Base-by-base conservation (phyloP, 2,888 invertebrate species). In the Sepiola atlantica region DNA sequence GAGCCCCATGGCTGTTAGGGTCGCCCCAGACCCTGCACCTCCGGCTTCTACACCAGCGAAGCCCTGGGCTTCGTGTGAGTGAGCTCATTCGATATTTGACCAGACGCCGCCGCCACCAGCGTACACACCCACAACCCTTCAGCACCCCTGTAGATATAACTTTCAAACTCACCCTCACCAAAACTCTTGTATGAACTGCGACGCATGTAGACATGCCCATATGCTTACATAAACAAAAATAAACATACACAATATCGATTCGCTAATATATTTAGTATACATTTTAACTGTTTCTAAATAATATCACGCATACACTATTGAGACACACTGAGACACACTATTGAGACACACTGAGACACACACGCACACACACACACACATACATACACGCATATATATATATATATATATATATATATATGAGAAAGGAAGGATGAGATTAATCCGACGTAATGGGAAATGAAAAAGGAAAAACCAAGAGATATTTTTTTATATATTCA, bases 41-140 rank as follows among this genome's bases (percentile, higher is more conserved):
- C 45, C 8, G 45, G 8, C 45, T 45, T 45, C 45, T 77, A 77
- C 77, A 77, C 32, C 77, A n/a, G n/a, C n/a, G 77, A 77, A n/a
- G 77, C 77, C 77, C 45, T 45, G 77, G 77, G 77, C 77, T 77
- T 77, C 77, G 77, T 77, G 77, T 77, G 77, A 77, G 77, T 77
- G 77, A 77, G 77, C n/a, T n/a, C n/a, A 32, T 32, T 77, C 77
- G 77, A 77, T 77, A 77, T 77, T 77, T 77, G 77, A 77, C 77
- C 77, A 77, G n/a, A n/a, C n/a, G 32, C 77, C n/a, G 16, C 77
- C 8, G 21, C 24, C 0, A 20, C 21, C 77, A 45, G 45, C 45
- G 45, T 8, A 2, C 2, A 45, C 45, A 8, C 45, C 45, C 45
- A 45, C 77, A n/a, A n/a, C 77, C n/a, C 45, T 14, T 77, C 77